Evolutionary conservation across 2,888 invertebrate genomes (phyloP).

Genomic region (Rosalia funebris): DNA sequence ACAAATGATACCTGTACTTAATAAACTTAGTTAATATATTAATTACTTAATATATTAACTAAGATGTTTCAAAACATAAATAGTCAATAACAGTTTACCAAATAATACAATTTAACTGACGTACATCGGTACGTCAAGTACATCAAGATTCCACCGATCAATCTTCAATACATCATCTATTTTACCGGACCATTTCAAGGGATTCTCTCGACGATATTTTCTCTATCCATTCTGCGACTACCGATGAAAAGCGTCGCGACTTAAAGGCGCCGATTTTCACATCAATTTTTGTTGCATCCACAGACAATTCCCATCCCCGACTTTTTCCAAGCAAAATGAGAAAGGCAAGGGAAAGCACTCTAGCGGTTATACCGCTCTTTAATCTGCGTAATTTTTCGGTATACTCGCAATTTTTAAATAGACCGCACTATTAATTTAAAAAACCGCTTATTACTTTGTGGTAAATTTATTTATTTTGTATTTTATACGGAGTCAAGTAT

Average conservation of each 20-base stretch:
- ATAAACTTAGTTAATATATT: too few relatives aligned
- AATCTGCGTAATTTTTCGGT: background rate
- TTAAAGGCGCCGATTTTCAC: constrained; percentile 47
- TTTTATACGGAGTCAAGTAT: too few relatives aligned
- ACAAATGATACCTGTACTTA: too few relatives aligned
- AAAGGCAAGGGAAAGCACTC: constrained; percentile 6
- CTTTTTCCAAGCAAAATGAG: constrained; percentile 23
- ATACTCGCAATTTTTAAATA: background rate
- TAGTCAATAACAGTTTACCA: too few relatives aligned
- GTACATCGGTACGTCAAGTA: too few relatives aligned
- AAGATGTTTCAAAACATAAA: too few relatives aligned
- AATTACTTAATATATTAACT: too few relatives aligned
- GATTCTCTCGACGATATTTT: constrained; percentile 11
- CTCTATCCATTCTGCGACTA: constrained; percentile 8
- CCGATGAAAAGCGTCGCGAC: constrained; percentile 44
- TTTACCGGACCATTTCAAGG: constrained; percentile 9
- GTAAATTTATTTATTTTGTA: too few relatives aligned
- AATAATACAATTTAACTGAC: background rate
- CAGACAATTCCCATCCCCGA: constrained; percentile 31
- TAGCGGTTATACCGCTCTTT: background rate
- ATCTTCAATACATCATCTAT: too few relatives aligned
- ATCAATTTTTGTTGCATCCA: constrained; percentile 43
- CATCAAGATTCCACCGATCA: too few relatives aligned
- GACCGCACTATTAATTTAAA: constrained; percentile 6
- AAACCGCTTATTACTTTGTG: constrained; percentile 4